A percentile compares a stretch with the other conserved stretches of the same genome.
Evolutionary conservation across 2,888 invertebrate genomes (phyloP).

Genomic region (Coelopa pilipes): DNA sequence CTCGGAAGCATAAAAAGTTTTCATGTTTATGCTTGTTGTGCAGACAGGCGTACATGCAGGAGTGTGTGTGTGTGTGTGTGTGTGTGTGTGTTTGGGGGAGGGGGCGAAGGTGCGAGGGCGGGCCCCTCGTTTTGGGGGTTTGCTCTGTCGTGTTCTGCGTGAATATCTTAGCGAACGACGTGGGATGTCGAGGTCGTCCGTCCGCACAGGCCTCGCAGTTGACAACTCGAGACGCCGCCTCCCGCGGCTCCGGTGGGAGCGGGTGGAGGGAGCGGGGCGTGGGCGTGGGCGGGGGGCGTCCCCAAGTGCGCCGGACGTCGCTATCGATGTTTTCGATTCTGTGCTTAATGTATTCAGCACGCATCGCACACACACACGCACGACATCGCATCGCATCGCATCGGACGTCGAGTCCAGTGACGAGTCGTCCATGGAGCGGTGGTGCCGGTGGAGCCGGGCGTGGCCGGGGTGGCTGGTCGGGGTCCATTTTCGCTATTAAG

Average conservation of each 20-base stretch:
- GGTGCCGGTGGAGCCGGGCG: too few species aligned
- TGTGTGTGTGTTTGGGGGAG: background rate
- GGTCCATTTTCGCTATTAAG: conserved; percentile 8
- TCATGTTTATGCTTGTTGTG: conserved; percentile 18
- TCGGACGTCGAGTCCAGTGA: too few species aligned
- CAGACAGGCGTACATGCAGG: conserved; percentile 9
- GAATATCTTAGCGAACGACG: background rate
- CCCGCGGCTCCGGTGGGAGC: too few species aligned
- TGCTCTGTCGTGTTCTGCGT: conserved; percentile 16
- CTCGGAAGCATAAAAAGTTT: conserved; percentile 22
- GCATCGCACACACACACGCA: background rate
- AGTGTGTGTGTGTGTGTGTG: background rate
- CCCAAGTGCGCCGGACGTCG: too few species aligned
- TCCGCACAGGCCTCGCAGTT: background rate
- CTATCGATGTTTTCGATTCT: too few species aligned
- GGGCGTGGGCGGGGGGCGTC: too few species aligned
- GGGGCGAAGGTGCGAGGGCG: background rate
- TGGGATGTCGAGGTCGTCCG: too few species aligned
- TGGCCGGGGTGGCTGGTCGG: background rate
- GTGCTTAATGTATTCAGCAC: too few species aligned
- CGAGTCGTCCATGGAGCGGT: too few species aligned
- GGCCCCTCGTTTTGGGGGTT: conserved; percentile 3
- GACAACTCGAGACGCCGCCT: background rate
- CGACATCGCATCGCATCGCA: background rate
- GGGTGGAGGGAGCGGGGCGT: too few species aligned